Percentiles rank a stretch among this genome's conserved stretches.
These are phyloP conservation scores for Eristalinus aeneus DNA, from an alignment of 2,888 invertebrate genomes.

Conservation along the genomic window DNA sequence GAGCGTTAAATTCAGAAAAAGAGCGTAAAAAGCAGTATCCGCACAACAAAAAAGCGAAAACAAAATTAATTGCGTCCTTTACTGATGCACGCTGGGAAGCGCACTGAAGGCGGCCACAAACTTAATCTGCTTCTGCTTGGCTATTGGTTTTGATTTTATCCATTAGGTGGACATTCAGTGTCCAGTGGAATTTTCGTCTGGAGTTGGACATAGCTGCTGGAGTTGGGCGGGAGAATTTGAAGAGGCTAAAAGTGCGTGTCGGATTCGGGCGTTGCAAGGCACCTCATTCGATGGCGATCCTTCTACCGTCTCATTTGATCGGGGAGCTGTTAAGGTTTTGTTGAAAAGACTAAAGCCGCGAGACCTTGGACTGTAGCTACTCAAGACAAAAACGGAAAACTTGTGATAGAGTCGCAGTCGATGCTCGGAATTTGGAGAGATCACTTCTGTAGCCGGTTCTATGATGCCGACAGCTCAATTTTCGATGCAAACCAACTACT, in stretches of 20 bases:
- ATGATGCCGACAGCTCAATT: no score
- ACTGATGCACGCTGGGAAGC: constrained; percentile 1
- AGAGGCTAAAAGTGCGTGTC: background rate
- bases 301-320: no score
- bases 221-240: background rate
- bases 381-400: no score
- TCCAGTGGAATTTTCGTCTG: background rate
- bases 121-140: background rate
- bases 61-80: constrained; percentile 49
- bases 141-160: background rate
- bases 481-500: no score
- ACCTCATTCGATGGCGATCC: no score
- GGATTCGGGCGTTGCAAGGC: background rate
- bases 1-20: constrained; percentile 53
- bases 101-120: background rate
- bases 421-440: no score
- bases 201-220: background rate
- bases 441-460: no score
- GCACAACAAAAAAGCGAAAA: constrained; percentile 23
- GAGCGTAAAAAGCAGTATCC: constrained; percentile 30
- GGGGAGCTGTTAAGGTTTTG: no score
- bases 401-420: no score
- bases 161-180: background rate
- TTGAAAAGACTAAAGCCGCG: no score
- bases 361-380: no score